phyloP scores from a whole-genome alignment of 2,113 vertebrate genomes.

The Corydoras maculifer region DNA sequence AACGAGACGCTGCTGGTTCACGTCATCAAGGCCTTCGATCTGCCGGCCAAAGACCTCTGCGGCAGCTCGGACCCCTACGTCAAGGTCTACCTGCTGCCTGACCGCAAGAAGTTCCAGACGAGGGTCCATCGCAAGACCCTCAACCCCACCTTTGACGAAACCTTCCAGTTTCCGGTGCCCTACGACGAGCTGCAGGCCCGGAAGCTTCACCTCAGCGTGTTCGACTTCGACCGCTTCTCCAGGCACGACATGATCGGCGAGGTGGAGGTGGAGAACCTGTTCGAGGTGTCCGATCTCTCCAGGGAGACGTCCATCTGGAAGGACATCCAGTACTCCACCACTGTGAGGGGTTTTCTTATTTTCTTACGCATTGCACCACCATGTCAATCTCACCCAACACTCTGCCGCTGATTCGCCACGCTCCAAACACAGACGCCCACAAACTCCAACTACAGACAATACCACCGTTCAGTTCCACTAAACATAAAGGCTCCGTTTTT shows the following conservation, averaged over 20 bases:
- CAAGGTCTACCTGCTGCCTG: constrained; percentile 83
- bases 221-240: constrained; percentile 97
- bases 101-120: constrained; percentile 84
- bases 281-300: constrained; percentile 89
- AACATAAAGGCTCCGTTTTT: too few species aligned
- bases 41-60: constrained; percentile 79
- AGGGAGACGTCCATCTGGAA: constrained; percentile 91
- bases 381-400: too few species aligned
- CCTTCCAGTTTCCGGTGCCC: constrained; percentile 83
- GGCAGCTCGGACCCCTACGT: constrained; percentile 83
- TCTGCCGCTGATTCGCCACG: too few species aligned
- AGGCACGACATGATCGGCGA: constrained; percentile 98
- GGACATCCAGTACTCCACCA: constrained; percentile 77
- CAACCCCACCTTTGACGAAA: constrained; percentile 79
- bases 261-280: constrained; percentile 92
- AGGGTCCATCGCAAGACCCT: constrained; percentile 82
- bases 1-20: constrained; percentile 73
- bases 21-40: constrained; percentile 78
- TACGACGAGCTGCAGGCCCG: constrained; percentile 82
- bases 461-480: too few species aligned
- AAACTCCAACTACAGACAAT: too few species aligned
- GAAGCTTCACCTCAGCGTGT: constrained; percentile 94
- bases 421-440: too few species aligned
- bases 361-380: too few species aligned
- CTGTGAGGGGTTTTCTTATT: constrained; percentile 50